Conservation (phyloP, 2,888 invertebrate species). For the Ormyrus rosae region DNA sequence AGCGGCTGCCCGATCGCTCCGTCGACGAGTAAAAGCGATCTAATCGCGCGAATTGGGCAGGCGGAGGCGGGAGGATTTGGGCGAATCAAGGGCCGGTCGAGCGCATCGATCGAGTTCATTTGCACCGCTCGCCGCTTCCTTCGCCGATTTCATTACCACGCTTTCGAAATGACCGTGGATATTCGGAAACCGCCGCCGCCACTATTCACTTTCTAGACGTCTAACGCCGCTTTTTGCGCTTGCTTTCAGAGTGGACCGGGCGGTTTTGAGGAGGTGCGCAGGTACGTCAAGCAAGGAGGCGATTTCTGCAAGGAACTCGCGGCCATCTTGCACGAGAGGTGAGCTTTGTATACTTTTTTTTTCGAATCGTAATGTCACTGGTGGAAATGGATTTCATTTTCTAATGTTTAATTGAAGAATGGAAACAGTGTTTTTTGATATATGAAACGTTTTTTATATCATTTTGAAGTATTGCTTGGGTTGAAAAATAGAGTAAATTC, state of each 20-base stretch:
- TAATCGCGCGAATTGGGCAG: neutral
- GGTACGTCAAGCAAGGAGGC: conserved; percentile 95
- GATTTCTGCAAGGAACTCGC: conserved; percentile 96
- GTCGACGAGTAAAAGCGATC: neutral
- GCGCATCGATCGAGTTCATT: conserved; percentile 5
- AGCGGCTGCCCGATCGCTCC: too few relatives aligned
- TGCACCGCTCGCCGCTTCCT: neutral
- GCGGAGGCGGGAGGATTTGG: neutral
- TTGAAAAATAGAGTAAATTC: too few relatives aligned
- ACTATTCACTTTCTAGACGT: neutral
- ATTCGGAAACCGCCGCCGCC: neutral
- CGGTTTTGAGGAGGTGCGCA: conserved; percentile 94
- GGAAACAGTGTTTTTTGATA: too few relatives aligned
- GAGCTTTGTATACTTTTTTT: conserved; percentile 62
- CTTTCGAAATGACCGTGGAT: conserved; percentile 16
- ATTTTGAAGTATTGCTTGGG: too few relatives aligned
- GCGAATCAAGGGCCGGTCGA: neutral
- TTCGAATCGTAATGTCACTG: too few relatives aligned
- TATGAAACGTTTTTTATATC: too few relatives aligned
- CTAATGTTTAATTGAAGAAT: too few relatives aligned
- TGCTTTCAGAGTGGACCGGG: conserved; percentile 86
- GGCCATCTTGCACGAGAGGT: conserved; percentile 94
- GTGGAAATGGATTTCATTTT: too few relatives aligned
- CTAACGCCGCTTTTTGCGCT: neutral
- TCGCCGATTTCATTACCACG: conserved; percentile 21